Evolutionary conservation across 2,113 vertebrate species (phyloP), one percentile per base, ranked within the genome.

Genomic region (Rhea pennata): DNA sequence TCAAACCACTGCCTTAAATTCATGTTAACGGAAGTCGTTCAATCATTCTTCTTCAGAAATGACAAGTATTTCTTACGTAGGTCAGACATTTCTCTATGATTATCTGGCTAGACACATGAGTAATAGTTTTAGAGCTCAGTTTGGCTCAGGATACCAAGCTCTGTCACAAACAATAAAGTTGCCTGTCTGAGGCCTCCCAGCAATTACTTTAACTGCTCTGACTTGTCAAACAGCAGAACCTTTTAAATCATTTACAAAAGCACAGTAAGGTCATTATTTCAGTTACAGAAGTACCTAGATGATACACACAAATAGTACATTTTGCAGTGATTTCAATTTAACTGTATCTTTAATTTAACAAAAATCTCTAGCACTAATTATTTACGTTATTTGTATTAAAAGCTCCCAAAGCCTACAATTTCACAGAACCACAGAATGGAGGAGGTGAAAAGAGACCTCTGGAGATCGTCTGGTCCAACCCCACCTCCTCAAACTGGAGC

Each of bases 81-180:
- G 51, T 94, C 80, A 95, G 56, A 93, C 94, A 77, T 0, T 2
- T 90, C 81, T 51, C 64, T 90, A 71, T 79, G 88, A 70, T 91
- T 90, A 91, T 61, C 26, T 84, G 78, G 71, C 51, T 86, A 88
- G 92, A 95, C 88, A 89, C 16, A 72, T 8, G 44, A 78, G 53
- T 72, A 90, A 91, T 88, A 77, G 58, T 76, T 90, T 29, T 44
- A 85, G 61, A 84, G 84, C 78, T 93, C 70, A 11, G 77, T 93
- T 77, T 77, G 70, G 85, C 77, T 95, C 61, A 46, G 73, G 72
- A 80, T 90, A 84, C 59, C 58, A 84, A 77, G 42, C 24, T 1
- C 80, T 95, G 90, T 89, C 95, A 95, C 56, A 92, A 94, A 62
- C 79, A 91, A 82, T 94, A 20, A 94, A 77, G 51, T 59, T 87